Base-by-base conservation (phyloP, 1,140 invertebrate genomes). In the Eupristina koningsbergeri region DNA sequence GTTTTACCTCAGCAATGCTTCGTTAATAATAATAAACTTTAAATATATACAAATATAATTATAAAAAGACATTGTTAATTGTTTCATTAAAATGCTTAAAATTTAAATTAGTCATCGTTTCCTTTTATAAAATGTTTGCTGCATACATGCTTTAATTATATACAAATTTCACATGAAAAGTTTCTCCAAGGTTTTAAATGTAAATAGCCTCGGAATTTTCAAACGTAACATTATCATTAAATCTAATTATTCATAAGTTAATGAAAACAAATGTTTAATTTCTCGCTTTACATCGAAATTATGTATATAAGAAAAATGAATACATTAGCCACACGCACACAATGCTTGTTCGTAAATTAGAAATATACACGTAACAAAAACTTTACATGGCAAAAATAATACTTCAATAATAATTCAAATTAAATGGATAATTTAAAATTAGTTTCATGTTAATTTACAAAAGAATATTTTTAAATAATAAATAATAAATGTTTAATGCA, bases 221-320 rank as follows among this genome's bases (percentile, higher is more conserved):
- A 31, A n/a, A 47, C 61, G 31, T 41, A 11, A 41, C 50, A 45
- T 69, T 64, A 34, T 47, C 31, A 50, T 22, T 19, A 19, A 29
- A 13, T 50, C 31, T 34, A 34, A 53, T 53, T 50, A 75, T 71
- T 41, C 22, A 41, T 26, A 22, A 71, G 36, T 26, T 71, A 71
- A 71, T 41, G 19, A 71, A 41, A 41, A 71, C 36, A 34, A 64
- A 64, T 64, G 11, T 34, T 64, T 64, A 41, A n/a, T 71, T 71
- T 41, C 7, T 41, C 22, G 19, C 9, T 71, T 39, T 71, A 39
- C 67, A 13, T n/a, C 36, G 13, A 39, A 71, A 71, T 41, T 36
- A 67, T 36, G 17, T 6, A 5, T 67, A 67, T 67, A 13, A 6
- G 36, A 13, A 67, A 67, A 67, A 67, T 36, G n/a, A 64, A 64